Conservation (phyloP, 2,797 vertebrate genomes). For the Forpus xanthops region DNA sequence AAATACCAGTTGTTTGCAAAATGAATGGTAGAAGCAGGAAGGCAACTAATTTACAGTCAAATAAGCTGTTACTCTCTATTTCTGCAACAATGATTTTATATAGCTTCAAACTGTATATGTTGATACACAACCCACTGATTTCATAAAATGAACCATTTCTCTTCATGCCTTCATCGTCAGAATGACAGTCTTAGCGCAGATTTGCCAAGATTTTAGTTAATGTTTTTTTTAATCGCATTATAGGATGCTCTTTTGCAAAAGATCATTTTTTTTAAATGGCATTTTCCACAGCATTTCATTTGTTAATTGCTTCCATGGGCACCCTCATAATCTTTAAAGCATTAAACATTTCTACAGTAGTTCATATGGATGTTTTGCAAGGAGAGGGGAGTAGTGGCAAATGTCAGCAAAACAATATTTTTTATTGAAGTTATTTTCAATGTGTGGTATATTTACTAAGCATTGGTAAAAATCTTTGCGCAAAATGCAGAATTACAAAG, state of each 20-base stretch:
- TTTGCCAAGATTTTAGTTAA: neutral
- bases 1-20: neutral
- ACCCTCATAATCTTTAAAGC: neutral
- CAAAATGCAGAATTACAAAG: neutral
- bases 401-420: neutral
- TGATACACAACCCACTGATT: neutral
- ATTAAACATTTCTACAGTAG: neutral
- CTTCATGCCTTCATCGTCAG: neutral
- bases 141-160: neutral
- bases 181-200: neutral
- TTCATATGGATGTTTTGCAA: neutral
- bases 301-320: neutral
- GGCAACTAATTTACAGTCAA: conserved; percentile 3
- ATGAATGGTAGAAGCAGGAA: neutral
- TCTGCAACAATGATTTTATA: neutral
- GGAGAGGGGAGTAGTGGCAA: neutral
- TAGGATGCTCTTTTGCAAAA: neutral
- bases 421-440: neutral
- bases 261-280: neutral
- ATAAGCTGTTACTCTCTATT: neutral
- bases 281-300: neutral
- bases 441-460: neutral
- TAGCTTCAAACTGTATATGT: neutral
- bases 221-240: neutral
- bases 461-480: neutral